Evolutionary conservation across 2,113 vertebrate genomes (phyloP).

Genomic region (Colinus virginianus): DNA sequence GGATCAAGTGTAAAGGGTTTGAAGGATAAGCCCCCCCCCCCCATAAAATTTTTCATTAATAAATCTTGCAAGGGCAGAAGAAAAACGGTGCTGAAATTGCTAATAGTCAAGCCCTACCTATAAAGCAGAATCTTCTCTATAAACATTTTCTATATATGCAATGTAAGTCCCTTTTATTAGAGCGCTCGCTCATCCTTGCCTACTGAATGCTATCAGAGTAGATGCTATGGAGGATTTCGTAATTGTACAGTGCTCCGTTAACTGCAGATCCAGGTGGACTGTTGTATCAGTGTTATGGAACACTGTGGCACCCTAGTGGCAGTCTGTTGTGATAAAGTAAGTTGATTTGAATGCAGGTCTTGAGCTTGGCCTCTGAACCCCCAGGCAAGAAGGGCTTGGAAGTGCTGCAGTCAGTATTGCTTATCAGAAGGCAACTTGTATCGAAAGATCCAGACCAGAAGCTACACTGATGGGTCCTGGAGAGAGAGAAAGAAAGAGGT

Average conservation of each 20-base stretch:
- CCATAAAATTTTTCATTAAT: slow-evolving; percentile 28
- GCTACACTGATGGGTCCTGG: slow-evolving; percentile 72
- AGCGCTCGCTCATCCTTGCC: slow-evolving; percentile 71
- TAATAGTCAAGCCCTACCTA: slow-evolving; percentile 73
- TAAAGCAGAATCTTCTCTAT: slow-evolving; percentile 69
- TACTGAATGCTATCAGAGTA: slow-evolving; percentile 68
- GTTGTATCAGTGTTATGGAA: slow-evolving; percentile 61
- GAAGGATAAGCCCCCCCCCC: neutral
- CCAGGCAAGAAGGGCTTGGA: slow-evolving; percentile 75
- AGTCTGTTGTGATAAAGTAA: slow-evolving; percentile 71
- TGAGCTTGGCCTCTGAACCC: slow-evolving; percentile 75
- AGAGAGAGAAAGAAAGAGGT: slow-evolving; percentile 70
- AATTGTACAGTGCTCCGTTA: slow-evolving; percentile 56
- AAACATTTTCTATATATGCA: slow-evolving; percentile 71
- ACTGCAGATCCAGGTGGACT: slow-evolving; percentile 63
- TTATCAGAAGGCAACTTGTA: slow-evolving; percentile 76
- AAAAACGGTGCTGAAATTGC: slow-evolving; percentile 62
- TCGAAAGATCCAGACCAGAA: slow-evolving; percentile 73
- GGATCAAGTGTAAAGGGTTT: slow-evolving; percentile 38
- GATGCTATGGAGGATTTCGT: slow-evolving; percentile 57
- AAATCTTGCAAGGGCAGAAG: slow-evolving; percentile 69
- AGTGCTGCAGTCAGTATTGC: slow-evolving; percentile 76
- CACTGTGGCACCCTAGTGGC: slow-evolving; percentile 69
- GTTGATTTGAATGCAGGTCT: slow-evolving; percentile 73
- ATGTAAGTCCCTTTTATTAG: slow-evolving; percentile 66